These are phyloP conservation scores for Aphodius sticticus DNA, from an alignment of 2,888 invertebrate species.

Conservation along the genomic window DNA sequence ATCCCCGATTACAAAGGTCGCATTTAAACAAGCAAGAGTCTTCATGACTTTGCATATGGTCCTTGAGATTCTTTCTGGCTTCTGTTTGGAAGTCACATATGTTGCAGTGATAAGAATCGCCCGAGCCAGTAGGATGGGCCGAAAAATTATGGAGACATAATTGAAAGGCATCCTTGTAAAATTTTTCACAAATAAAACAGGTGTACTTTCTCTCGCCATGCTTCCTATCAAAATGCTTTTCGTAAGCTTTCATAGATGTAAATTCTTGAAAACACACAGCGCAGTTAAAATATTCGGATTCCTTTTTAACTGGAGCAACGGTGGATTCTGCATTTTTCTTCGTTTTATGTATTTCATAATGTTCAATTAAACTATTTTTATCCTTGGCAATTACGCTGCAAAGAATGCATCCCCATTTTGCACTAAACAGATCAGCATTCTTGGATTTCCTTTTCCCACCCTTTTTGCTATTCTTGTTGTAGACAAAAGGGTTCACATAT, in stretches of 20 bases:
- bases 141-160: constrained; percentile 44
- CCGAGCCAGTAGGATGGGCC: constrained; percentile 36
- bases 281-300: constrained; percentile 44
- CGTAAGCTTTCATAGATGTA: constrained; percentile 48
- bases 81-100: constrained; percentile 41
- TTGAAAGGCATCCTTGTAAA: constrained; percentile 46
- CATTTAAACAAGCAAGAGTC: constrained; percentile 41
- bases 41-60: constrained; percentile 40
- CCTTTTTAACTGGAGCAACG: constrained; percentile 25
- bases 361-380: constrained; percentile 43
- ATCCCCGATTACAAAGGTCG: constrained; percentile 46
- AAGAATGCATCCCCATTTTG: constrained; percentile 45
- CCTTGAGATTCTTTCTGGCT: constrained; percentile 33
- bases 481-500: constrained; percentile 42
- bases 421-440: constrained; percentile 29
- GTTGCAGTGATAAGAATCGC: constrained; percentile 41
- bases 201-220: constrained; percentile 67
- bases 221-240: constrained; percentile 50
- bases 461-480: constrained; percentile 32
- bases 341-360: constrained; percentile 44
- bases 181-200: constrained; percentile 67
- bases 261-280: constrained; percentile 48
- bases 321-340: constrained; percentile 37
- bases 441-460: constrained; percentile 25
- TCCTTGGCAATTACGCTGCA: constrained; percentile 39